Evolutionary conservation across 2,888 invertebrate species (phyloP), one percentile per base, ranked within the genome.

Genomic region (Nudaria mundana): DNA sequence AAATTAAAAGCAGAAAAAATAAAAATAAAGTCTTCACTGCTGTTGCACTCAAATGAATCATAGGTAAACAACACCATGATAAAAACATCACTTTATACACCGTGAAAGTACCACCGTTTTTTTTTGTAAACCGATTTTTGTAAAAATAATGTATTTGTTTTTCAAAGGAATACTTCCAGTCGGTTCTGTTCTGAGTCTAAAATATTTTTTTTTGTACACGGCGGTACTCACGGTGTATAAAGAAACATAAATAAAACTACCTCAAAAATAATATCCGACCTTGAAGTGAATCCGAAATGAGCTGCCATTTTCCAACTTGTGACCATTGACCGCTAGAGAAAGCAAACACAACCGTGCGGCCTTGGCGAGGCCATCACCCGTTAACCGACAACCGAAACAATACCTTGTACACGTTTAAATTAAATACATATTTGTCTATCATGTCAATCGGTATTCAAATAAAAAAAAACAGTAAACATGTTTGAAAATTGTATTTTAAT

Each of bases 271-370:
- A 49, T 46, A 46, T 34, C 48, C 66, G 76, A 76, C 81, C 79
- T 80, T 80, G 81, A 73, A 63, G 55, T 52, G 57, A 61, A 57
- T 61, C 57, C 65, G 71, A 71, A 70, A 34, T 66, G 55, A 59
- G 56, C 54, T 56, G 57, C 49, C 50, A 63, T 68, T 60, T 59
- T 52, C 56, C 53, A 64, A 66, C 52, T 59, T 64, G 60, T 81
- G 79, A 80, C 76, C 81, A 70, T 74, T 81, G 81, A 82, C 82
- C 83, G 79, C 75, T 74, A 77, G 82, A 81, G 85, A 85, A 85
- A 85, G 85, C 79, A 79, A 83, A 83, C 76, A 81, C 68, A 63
- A 58, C 74, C 75, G 70, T 66, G 71, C 76, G 83, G 78, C 83
- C 84, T 83, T 85, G 78, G 67, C 62, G 76, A 79, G 81, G 81